Evolutionary conservation across 2,113 vertebrate species (phyloP).

Genomic region (Hemichromis elongatus): DNA sequence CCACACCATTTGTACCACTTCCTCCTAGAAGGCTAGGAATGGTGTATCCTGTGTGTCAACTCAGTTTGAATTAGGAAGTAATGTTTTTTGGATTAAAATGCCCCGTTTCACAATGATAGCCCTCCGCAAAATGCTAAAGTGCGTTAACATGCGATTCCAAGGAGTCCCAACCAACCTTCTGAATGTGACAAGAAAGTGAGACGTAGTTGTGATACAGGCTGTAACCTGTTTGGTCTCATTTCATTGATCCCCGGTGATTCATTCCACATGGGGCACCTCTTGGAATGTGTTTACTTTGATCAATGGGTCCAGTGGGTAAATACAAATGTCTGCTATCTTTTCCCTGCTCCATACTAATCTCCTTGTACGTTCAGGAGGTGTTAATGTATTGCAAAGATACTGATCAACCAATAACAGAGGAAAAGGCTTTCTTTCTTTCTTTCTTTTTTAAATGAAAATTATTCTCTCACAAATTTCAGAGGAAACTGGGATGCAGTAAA

Average conservation of each 20-base stretch:
- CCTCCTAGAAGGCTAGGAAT: not conserved
- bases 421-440: not conserved
- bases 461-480: slow-evolving; percentile 61
- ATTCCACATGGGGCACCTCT: slow-evolving; percentile 14
- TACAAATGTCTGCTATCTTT: slow-evolving; percentile 28
- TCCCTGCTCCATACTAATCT: slow-evolving; percentile 29
- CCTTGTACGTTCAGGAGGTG: not conserved
- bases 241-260: slow-evolving; percentile 45
- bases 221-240: slow-evolving; percentile 21
- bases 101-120: not conserved
- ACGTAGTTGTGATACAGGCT: not conserved
- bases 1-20: not conserved
- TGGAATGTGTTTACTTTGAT: slow-evolving; percentile 43
- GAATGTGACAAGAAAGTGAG: not conserved
- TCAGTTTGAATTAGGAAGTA: not conserved
- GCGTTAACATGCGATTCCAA: not conserved
- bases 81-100: not conserved
- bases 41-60: fast-evolving
- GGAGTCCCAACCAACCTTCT: not conserved
- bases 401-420: not conserved
- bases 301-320: slow-evolving; percentile 38
- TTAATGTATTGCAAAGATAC: slow-evolving; percentile 22
- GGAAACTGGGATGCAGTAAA: not conserved
- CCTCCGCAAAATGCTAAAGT: not conserved
- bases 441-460: slow-evolving; percentile 32